phyloP scores from a whole-genome alignment of 1,140 invertebrate species.

The Achatina immaculata region DNA sequence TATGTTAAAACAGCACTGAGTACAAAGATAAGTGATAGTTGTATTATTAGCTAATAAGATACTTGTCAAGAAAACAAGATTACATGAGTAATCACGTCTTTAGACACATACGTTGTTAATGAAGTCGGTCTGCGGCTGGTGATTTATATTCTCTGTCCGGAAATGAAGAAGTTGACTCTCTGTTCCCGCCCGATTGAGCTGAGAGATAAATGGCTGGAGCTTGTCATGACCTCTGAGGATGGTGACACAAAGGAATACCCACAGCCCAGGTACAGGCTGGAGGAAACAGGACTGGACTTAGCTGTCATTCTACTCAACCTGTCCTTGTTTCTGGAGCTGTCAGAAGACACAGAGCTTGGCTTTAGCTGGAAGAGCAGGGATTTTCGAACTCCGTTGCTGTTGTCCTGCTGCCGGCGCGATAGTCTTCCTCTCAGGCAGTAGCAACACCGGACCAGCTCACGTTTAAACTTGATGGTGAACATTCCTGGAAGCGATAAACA shows the following conservation, averaged over 20 bases:
- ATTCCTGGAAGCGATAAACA: constrained; percentile 58
- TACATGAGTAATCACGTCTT: too few species aligned
- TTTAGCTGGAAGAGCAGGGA: constrained; percentile 35
- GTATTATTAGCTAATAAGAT: too few species aligned
- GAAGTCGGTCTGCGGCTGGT: too few species aligned
- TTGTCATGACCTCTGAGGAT: constrained; percentile 11
- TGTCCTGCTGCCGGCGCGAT: background rate
- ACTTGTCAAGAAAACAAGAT: too few species aligned
- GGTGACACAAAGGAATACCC: constrained; percentile 29
- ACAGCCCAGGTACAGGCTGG: constrained; percentile 19
- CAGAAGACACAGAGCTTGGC: constrained; percentile 34
- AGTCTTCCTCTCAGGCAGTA: constrained; percentile 47
- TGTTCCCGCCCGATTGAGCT: constrained; percentile 26
- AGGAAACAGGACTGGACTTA: background rate
- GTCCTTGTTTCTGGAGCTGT: background rate
- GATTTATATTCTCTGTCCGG: constrained; percentile 7
- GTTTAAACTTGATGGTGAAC: constrained; percentile 67
- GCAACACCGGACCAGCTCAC: constrained; percentile 63
- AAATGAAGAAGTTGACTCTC: background rate
- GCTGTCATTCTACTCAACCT: background rate
- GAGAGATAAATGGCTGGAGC: constrained; percentile 8
- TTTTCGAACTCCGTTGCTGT: constrained; percentile 26
- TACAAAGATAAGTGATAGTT: too few species aligned
- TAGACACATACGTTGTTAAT: too few species aligned
- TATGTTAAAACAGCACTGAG: too few species aligned